Percentiles rank a stretch among this genome's conserved stretches.
Evolutionary conservation across 1,140 invertebrate genomes (phyloP).

Genomic region (Nasonia longicornis): DNA sequence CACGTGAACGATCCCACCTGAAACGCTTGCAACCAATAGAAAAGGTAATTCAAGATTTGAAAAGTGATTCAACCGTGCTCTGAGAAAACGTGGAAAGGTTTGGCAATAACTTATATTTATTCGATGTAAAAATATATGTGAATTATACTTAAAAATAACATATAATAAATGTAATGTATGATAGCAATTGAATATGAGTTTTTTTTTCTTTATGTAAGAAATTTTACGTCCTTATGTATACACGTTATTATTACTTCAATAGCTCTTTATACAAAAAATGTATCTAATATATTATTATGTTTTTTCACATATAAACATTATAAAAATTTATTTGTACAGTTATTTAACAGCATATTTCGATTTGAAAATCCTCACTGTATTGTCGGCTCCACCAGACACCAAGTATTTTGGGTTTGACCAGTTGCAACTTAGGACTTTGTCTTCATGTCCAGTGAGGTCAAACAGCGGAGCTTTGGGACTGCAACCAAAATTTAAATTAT

Average conservation of each 20-base stretch:
- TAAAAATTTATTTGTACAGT: conserved; percentile 40
- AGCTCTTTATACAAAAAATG: conserved; percentile 35
- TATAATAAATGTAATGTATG: no score
- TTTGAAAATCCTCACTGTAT: conserved; percentile 91
- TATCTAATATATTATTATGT: conserved; percentile 16
- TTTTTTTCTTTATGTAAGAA: neutral
- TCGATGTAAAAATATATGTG: neutral
- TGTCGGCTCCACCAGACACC: conserved; percentile 93
- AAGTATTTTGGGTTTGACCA: conserved; percentile 91
- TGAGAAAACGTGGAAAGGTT: neutral
- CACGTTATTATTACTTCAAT: neutral
- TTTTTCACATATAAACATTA: conserved; percentile 35
- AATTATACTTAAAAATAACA: neutral
- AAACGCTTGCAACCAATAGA: neutral
- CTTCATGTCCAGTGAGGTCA: conserved; percentile 93
- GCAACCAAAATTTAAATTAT: conserved; percentile 60
- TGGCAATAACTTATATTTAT: neutral
- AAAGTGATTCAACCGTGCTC: neutral
- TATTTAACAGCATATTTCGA: conserved; percentile 65
- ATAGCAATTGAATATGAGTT: no score
- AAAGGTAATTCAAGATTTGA: neutral
- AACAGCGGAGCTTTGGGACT: conserved; percentile 93
- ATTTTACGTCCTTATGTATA: neutral
- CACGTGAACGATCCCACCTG: neutral
- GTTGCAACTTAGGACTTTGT: conserved; percentile 93